Base-by-base conservation (phyloP, 2,113 vertebrate species). In the Channa maculata region DNA sequence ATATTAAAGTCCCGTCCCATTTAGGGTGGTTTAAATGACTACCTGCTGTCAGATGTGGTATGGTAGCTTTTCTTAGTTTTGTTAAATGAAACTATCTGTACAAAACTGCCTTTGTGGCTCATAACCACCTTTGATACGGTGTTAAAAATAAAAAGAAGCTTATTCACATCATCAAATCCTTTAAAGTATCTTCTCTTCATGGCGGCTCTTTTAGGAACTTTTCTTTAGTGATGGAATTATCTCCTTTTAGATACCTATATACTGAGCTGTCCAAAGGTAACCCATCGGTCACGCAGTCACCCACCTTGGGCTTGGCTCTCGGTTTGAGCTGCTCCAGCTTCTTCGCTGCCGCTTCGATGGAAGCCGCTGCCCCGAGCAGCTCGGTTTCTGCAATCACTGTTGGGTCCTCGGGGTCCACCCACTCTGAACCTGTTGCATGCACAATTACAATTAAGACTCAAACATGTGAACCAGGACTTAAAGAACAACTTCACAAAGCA, bases 391-490 rank as follows among this genome's bases (percentile, higher is more conserved):
- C 98, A 5, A 99, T 97, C 75, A 99, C 96, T 0, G 98, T 99
- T 1, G 98, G 98, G 89, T 99, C 97, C 91, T 99, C 97, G 0
- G 98, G 98, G 79, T 99, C 97, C 80, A 99, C 98, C 98, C 98
- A 99, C 89, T 99, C 98, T 1, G 96, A 96, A 84, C 98, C 98
- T 94, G 76, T 77, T 43, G 50, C 12, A n/a, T 3, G 38, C 36
- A 50, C 33, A 34, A 46, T 66, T 50, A 64, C 11, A 8, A 44
- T 50, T 45, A 6, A n/a, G 2, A 52, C 33, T 15, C 36, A 1
- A 10, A 65, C 2, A 14, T 14, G 1, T 38, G 12, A 48, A 24
- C 0, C 24, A 3, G 7, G 6, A 58, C 38, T 62, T 34, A 1
- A 38, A 24, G 48, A 9, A 52, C 33, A 2, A 14, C 3, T 46